These are phyloP conservation scores for Dipodomys merriami DNA, from an alignment of 2,113 vertebrate species.

Conservation along the genomic window DNA sequence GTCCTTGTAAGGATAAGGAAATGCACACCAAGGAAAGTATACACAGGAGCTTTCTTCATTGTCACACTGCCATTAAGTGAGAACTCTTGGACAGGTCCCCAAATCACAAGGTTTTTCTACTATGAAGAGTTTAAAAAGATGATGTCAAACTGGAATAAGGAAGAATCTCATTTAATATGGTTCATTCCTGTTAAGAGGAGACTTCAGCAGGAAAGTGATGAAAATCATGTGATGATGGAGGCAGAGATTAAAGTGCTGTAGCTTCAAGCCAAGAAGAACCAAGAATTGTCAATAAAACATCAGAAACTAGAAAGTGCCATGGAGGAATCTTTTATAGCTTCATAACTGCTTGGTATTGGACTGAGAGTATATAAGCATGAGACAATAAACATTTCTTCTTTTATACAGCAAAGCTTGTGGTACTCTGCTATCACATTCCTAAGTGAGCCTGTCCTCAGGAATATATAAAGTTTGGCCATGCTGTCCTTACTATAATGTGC, in stretches of 20 bases:
- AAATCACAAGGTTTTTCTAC: no score
- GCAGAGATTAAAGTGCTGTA: background rate
- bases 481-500: background rate
- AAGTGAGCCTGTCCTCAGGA: background rate
- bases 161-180: background rate
- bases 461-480: background rate
- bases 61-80: background rate
- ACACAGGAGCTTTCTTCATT: background rate
- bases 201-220: fast-evolving
- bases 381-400: background rate
- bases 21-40: background rate
- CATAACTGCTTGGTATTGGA: background rate
- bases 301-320: background rate
- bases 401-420: background rate
- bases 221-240: background rate
- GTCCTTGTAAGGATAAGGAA: background rate
- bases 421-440: background rate
- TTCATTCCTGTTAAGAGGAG: background rate
- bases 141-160: background rate
- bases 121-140: background rate
- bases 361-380: background rate
- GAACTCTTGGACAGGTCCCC: background rate
- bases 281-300: background rate
- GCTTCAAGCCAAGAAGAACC: background rate
- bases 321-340: background rate